Conservation (phyloP, 1,140 invertebrate genomes). For the Monomorium pharaonis region DNA sequence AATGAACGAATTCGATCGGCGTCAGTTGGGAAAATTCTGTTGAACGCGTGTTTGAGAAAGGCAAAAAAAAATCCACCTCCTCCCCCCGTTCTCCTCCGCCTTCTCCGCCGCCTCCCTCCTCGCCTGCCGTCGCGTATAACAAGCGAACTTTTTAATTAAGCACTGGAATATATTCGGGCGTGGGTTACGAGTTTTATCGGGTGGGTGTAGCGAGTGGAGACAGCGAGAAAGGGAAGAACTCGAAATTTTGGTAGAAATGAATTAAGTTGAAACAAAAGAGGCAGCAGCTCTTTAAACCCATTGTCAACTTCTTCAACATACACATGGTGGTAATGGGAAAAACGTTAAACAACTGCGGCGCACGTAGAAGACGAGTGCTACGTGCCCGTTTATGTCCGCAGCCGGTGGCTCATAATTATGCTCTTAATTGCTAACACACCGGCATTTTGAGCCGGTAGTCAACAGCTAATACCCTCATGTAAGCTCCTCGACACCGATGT, state of each 20-base stretch:
- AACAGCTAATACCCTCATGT: conserved; percentile 17
- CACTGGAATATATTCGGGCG: conserved; percentile 13
- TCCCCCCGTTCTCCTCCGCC: not conserved
- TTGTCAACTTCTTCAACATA: conserved; percentile 45
- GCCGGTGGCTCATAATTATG: conserved; percentile 32
- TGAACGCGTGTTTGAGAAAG: not conserved
- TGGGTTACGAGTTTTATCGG: not conserved
- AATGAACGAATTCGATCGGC: not conserved
- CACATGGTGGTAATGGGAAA: conserved; percentile 42
- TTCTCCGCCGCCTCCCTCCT: not conserved
- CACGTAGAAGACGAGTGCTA: not conserved
- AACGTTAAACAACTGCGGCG: conserved; percentile 34
- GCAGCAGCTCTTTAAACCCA: conserved; percentile 23
- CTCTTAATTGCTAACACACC: conserved; percentile 37
- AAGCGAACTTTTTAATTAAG: conserved; percentile 54
- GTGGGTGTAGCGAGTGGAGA: too few species aligned
- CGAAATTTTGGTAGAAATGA: not conserved
- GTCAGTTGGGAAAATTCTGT: not conserved
- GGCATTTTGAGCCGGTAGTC: conserved; percentile 19
- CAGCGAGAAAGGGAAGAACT: not conserved
- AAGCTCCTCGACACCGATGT: not conserved
- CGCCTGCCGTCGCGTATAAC: not conserved
- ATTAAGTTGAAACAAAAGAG: conserved; percentile 46
- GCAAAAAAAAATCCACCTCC: not conserved
- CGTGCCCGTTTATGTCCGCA: conserved; percentile 4